Conservation (phyloP, 2,888 invertebrate genomes). For the Periphyllus acericola region DNA sequence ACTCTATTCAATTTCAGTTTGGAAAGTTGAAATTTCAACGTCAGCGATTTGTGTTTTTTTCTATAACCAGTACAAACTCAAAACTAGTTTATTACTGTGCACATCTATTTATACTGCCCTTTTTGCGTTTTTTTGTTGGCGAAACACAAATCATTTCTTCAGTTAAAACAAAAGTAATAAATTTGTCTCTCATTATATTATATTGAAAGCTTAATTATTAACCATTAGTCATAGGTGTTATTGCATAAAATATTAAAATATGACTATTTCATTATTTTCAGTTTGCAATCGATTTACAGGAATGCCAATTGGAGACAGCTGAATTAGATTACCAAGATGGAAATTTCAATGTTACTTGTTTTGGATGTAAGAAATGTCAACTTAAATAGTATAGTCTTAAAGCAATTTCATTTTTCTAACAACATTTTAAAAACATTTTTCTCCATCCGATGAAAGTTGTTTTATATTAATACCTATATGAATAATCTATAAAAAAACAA, state of each 20-base stretch:
- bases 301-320: background rate
- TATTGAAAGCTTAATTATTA: background rate
- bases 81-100: background rate
- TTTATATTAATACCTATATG: no score
- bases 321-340: constrained; percentile 8
- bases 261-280: constrained; percentile 2
- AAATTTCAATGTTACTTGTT: background rate
- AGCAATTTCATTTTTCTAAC: no score
- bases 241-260: no score
- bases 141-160: constrained; percentile 1
- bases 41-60: background rate
- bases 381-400: no score
- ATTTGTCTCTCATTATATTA: background rate
- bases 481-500: background rate
- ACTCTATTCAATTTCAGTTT: constrained; percentile 3
- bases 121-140: constrained; percentile 30
- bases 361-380: background rate
- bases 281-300: background rate
- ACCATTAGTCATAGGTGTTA: no score
- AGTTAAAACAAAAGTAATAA: constrained; percentile 48
- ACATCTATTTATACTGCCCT: constrained; percentile 43
- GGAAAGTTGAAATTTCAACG: background rate
- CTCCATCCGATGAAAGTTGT: no score
- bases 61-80: background rate
- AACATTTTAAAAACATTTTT: background rate